Evolutionary conservation across 2,888 invertebrate genomes (phyloP).

Genomic region (Nemotelus nigrinus): DNA sequence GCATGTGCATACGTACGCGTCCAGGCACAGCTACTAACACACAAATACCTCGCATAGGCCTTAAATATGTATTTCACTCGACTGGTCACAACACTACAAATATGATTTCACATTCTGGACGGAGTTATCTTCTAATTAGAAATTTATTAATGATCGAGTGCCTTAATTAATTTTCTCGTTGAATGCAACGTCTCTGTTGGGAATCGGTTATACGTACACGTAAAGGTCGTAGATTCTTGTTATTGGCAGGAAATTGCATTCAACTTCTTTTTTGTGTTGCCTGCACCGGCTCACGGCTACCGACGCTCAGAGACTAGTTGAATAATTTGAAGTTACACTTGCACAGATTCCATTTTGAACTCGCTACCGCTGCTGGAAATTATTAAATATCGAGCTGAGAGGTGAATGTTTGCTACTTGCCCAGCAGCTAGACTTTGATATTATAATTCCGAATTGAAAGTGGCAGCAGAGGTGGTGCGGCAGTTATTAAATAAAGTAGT

Average conservation of each 20-base stretch:
- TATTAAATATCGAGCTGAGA: background rate
- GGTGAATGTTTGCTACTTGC: background rate
- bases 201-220: constrained; percentile 23
- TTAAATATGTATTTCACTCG: background rate
- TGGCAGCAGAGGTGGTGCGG: background rate
- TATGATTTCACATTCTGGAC: constrained; percentile 43
- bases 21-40: background rate
- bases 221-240: constrained; percentile 41
- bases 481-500: constrained; percentile 27
- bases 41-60: constrained; percentile 15
- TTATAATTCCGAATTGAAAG: constrained; percentile 18
- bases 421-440: constrained; percentile 25
- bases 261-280: constrained; percentile 42
- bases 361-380: background rate
- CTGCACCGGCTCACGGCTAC: constrained; percentile 12
- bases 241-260: constrained; percentile 51
- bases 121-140: constrained; percentile 56
- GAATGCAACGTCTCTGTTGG: constrained; percentile 43
- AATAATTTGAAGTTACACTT: background rate
- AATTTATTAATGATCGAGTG: constrained; percentile 56
- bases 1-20: background rate
- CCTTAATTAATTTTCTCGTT: constrained; percentile 55
- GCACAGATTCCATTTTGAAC: background rate
- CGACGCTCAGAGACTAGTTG: background rate
- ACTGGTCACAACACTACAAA: background rate